Evolutionary conservation across 2,888 invertebrate species (phyloP).

Genomic region (Platycheirus rosarum): DNA sequence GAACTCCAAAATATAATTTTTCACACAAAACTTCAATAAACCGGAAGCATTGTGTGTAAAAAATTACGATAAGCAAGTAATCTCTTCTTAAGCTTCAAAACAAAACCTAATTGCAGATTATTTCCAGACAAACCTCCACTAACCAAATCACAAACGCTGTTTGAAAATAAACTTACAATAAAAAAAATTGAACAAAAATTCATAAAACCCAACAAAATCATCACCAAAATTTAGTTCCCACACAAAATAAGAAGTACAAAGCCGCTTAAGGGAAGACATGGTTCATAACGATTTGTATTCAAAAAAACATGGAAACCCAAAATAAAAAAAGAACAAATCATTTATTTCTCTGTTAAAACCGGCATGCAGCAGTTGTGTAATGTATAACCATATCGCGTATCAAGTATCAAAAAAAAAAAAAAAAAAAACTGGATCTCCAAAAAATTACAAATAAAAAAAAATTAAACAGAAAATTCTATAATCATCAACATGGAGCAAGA

Average conservation of each 20-base stretch:
- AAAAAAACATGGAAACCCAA: too few relatives aligned
- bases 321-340: neutral
- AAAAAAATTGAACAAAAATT: too few relatives aligned
- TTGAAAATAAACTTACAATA: too few relatives aligned
- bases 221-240: neutral
- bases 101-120: too few relatives aligned
- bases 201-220: neutral
- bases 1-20: too few relatives aligned
- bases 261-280: neutral
- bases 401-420: constrained; percentile 9
- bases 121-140: too few relatives aligned
- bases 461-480: neutral
- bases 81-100: too few relatives aligned
- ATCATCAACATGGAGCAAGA: neutral
- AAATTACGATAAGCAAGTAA: too few relatives aligned
- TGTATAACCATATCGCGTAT: constrained; percentile 12
- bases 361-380: neutral
- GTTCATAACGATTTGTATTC: constrained; percentile 1
- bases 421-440: constrained; percentile 2
- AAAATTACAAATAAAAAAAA: neutral
- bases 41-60: too few relatives aligned
- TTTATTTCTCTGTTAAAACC: neutral
- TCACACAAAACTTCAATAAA: too few relatives aligned
- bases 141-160: too few relatives aligned
- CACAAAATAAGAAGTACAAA: neutral